Percentiles rank a stretch among this genome's conserved stretches.
Conservation (phyloP, 2,113 vertebrate species). For the Tricholaema leucomelas region DNA sequence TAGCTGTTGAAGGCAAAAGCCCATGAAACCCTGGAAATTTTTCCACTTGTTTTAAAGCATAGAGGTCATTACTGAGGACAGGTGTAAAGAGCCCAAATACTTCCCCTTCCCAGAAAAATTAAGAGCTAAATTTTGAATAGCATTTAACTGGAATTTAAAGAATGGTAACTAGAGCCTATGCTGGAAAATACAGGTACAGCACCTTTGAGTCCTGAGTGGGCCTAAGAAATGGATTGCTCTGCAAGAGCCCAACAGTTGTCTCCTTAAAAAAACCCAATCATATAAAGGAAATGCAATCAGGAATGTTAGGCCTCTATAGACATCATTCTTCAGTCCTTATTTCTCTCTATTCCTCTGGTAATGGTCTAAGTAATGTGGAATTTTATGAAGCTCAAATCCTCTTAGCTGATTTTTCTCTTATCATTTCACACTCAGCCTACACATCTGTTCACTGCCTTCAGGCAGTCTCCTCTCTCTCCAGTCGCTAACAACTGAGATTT, state of each 20-base stretch:
- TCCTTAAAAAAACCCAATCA: neutral
- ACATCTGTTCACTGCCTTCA: constrained; percentile 47
- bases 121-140: neutral
- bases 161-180: neutral
- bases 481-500: constrained; percentile 37
- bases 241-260: neutral
- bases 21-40: constrained; percentile 33
- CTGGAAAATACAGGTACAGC: neutral
- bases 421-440: constrained; percentile 42
- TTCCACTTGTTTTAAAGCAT: constrained; percentile 44
- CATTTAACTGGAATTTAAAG: neutral
- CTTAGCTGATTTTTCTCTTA: constrained; percentile 38
- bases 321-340: neutral
- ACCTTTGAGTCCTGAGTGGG: neutral
- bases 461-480: constrained; percentile 25
- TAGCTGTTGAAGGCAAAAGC: constrained; percentile 50
- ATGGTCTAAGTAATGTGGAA: constrained; percentile 10
- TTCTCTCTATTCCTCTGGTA: neutral
- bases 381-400: constrained; percentile 15
- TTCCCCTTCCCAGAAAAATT: neutral
- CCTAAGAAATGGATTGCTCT: neutral
- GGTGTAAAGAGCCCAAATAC: neutral
- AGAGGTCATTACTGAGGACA: constrained; percentile 23
- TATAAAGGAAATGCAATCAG: neutral
- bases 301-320: neutral